Base-by-base conservation (phyloP, 2,113 vertebrate species). In the Nematolebias whitei region DNA sequence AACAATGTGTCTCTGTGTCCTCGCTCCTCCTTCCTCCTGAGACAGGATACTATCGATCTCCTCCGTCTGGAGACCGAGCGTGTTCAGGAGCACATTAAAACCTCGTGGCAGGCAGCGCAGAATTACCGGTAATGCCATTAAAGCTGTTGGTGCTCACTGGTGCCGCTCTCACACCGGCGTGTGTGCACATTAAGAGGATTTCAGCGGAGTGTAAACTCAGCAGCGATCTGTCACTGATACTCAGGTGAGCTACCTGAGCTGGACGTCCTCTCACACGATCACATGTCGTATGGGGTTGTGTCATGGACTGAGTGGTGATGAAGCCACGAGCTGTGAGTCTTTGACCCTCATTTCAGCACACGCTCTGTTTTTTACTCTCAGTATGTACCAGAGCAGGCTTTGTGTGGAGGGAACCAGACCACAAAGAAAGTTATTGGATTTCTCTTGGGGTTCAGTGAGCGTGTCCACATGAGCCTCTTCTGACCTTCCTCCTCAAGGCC, bases 41-140 rank as follows among this genome's bases (percentile, higher is more conserved):
- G 74, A 56, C 71, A 24, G 78, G 76, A 75, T 75, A 73, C 65
- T 85, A 90, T 90, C 77, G 86, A 91, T 88, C 72, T 41, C 60
- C 55, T 90, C 85, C 83, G 89, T 61, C 66, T 18, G 32, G 78
- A 80, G 79, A 72, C 61, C 22, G 38, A 43, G 71, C 39, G 54
- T 75, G 66, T 87, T 63, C 74, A 68, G 62, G 77, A 85, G 79
- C 85, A 83, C 79, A 82, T 83, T 89, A 80, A 76, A 87, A 79
- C 58, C 41, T 64, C 76, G 87, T 80, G 81, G 73, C 64, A 0
- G 81, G 71, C 64, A 0, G 68, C 74, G 76, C 82, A 88, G 85
- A 90, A 91, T 92, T 91, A 91, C 79, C 61, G 83, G 82, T 89
- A 90, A 89, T 92, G 80, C 84, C 83, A 87, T 91, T 89, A 91